Evolutionary conservation across 2,113 vertebrate genomes (phyloP).

Genomic region (Sphaerodactylus townsendi): DNA sequence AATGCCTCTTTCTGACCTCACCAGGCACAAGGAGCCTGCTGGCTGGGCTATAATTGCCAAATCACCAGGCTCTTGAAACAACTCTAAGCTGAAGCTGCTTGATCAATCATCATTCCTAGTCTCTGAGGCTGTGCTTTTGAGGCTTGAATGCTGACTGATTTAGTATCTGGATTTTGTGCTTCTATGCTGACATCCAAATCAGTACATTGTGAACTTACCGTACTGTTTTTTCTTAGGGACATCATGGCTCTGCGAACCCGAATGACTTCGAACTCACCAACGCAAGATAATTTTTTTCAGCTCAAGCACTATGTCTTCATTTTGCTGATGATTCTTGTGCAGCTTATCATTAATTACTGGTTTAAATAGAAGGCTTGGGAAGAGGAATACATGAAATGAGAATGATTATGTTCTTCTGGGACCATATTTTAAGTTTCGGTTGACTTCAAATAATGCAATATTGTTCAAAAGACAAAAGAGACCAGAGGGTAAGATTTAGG

Average conservation of each 20-base stretch:
- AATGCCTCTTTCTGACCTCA: too few relatives aligned
- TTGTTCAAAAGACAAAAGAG: constrained; percentile 58
- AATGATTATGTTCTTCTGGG: constrained; percentile 65
- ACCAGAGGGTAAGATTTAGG: constrained; percentile 56
- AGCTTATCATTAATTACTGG: constrained; percentile 91
- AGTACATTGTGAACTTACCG: not conserved
- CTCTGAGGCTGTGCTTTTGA: too few relatives aligned
- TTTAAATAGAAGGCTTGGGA: constrained; percentile 85
- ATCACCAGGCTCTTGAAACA: too few relatives aligned
- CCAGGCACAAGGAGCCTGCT: too few relatives aligned
- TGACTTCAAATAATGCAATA: constrained; percentile 69
- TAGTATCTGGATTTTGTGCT: not conserved
- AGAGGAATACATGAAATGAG: constrained; percentile 65
- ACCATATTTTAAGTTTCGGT: constrained; percentile 64
- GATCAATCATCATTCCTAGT: not conserved
- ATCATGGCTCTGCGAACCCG: constrained; percentile 86
- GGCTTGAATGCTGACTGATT: not conserved
- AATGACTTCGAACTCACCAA: constrained; percentile 70
- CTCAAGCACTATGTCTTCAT: constrained; percentile 92
- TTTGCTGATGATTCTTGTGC: constrained; percentile 87
- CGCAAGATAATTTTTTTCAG: constrained; percentile 86
- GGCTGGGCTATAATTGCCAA: too few relatives aligned
- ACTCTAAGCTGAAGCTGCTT: too few relatives aligned
- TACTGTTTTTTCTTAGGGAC: constrained; percentile 74
- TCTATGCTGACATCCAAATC: not conserved